Conservation (phyloP, 2,797 vertebrate species). For the Lacerta viridis region DNA sequence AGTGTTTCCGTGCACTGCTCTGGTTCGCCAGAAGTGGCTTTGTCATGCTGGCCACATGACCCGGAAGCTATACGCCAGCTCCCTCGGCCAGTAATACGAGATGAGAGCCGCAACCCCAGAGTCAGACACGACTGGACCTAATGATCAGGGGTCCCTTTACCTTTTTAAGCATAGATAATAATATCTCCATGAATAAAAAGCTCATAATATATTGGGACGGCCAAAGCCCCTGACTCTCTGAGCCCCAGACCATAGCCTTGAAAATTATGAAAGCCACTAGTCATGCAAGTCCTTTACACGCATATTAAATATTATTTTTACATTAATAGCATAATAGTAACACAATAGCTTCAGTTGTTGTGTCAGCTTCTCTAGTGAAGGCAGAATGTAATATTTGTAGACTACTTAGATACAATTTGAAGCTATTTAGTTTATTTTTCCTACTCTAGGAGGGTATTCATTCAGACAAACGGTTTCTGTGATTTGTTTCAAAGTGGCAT, state of each 20-base stretch:
- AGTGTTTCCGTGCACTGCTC: too few species aligned
- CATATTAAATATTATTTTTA: neutral
- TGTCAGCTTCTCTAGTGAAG: neutral
- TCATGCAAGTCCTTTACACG: neutral
- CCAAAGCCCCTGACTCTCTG: neutral
- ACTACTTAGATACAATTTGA: neutral
- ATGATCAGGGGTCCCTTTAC: too few species aligned
- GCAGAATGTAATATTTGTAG: too few species aligned
- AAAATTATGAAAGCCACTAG: neutral
- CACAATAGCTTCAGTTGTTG: neutral
- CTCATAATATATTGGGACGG: neutral
- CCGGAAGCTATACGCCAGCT: too few species aligned
- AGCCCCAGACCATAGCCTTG: neutral
- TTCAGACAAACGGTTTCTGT: neutral
- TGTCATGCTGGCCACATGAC: too few species aligned
- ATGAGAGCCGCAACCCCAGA: too few species aligned
- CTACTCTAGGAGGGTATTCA: neutral
- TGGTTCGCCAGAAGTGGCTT: too few species aligned
- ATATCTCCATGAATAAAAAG: neutral
- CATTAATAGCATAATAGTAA: neutral
- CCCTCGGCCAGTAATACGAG: too few species aligned
- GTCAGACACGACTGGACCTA: too few species aligned
- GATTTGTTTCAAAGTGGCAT: neutral
- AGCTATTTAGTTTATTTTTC: neutral
- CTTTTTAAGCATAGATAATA: neutral